Percentiles rank a stretch among this genome's conserved stretches.
Evolutionary conservation across 1,140 invertebrate genomes (phyloP).

Genomic region (Drosophila santomea): DNA sequence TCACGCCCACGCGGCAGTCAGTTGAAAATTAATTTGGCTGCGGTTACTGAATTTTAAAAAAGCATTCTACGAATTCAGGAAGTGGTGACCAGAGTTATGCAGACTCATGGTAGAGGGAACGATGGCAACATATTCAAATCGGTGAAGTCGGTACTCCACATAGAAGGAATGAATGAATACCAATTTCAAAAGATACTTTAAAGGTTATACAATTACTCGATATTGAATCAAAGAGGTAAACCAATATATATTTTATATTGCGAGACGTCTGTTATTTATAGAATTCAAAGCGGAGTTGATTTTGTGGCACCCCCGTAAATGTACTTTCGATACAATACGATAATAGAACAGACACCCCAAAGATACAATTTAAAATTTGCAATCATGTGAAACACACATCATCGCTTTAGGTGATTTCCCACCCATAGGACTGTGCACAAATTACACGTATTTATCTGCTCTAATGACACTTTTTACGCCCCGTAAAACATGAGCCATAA

Average conservation of each 20-base stretch:
- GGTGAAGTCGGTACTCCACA: neutral
- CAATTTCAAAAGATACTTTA: no score
- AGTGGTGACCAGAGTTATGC: conserved; percentile 12
- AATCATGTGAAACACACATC: conserved; percentile 9
- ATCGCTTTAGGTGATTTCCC: conserved; percentile 28
- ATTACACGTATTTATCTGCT: conserved; percentile 46
- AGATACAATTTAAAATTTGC: conserved; percentile 1
- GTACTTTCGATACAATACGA: neutral
- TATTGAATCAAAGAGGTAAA: no score
- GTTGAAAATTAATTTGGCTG: conserved; percentile 72
- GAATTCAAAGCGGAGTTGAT: no score
- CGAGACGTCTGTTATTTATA: no score
- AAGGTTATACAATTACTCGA: no score
- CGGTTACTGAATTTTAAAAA: conserved; percentile 36
- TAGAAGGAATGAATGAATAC: neutral
- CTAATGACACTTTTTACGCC: conserved; percentile 69
- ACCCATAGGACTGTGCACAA: conserved; percentile 26
- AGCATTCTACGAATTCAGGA: conserved; percentile 10
- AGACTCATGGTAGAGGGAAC: no score
- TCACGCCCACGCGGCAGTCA: conserved; percentile 37
- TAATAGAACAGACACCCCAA: neutral
- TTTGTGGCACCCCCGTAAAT: no score
- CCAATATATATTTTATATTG: no score
- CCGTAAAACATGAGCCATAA: conserved; percentile 65
- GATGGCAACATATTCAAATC: neutral